Conservation (phyloP, 1,140 invertebrate species). For the Drosophila sp. region DNA sequence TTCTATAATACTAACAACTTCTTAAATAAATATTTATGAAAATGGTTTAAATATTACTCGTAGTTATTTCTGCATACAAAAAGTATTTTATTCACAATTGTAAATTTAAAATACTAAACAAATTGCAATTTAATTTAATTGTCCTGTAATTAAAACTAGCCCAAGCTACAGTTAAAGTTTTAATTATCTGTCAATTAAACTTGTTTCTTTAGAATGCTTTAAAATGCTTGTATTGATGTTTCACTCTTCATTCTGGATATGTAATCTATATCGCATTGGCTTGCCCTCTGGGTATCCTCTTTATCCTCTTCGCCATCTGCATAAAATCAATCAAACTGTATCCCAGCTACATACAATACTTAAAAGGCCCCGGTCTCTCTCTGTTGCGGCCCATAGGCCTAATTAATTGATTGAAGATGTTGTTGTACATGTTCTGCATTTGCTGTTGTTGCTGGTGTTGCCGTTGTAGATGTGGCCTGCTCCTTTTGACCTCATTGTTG, state of each 20-base stretch:
- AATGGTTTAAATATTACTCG: no score
- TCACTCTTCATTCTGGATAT: background rate
- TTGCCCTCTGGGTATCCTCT: background rate
- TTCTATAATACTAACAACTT: no score
- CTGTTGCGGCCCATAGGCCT: conserved; percentile 33
- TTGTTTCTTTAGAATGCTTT: no score
- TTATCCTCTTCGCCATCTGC: conserved; percentile 44
- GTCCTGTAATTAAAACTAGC: no score
- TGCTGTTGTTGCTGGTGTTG: background rate
- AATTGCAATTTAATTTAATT: no score
- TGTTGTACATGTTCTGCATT: conserved; percentile 13
- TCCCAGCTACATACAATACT: conserved; percentile 15
- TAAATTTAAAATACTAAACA: no score
- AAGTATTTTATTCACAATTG: no score
- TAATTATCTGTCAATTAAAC: no score
- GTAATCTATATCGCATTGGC: background rate
- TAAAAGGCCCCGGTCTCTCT: conserved; percentile 13
- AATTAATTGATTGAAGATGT: conserved; percentile 72
- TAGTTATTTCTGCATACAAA: no score
- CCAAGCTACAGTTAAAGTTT: no score
- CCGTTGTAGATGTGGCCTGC: conserved; percentile 7
- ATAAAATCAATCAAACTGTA: conserved; percentile 56
- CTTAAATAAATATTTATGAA: no score
- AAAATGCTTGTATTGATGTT: background rate
- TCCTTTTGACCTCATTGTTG: conserved; percentile 10